Conservation (phyloP, 2,797 vertebrate genomes). For the Gymnothorax javanicus region DNA sequence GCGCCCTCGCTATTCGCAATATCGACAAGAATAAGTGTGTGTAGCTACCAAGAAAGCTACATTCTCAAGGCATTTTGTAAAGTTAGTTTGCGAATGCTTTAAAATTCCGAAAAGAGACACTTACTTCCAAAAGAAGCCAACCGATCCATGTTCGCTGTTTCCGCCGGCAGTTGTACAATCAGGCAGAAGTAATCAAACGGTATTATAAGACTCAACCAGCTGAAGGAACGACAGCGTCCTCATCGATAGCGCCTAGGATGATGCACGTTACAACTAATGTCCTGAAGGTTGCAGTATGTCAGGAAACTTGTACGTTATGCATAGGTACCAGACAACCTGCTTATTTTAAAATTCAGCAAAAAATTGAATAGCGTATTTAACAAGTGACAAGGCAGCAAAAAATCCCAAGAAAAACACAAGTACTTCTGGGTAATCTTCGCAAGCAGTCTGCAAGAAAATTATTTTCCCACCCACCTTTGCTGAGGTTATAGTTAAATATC, state of each 20-base stretch:
- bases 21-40: background rate
- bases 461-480: no score
- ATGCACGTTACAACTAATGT: background rate
- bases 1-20: background rate
- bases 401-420: no score
- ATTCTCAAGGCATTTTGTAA: background rate
- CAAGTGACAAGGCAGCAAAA: background rate
- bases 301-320: background rate
- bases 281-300: background rate
- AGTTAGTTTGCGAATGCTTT: background rate
- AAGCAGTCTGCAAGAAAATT: no score
- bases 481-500: no score
- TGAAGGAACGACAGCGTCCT: background rate
- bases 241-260: background rate
- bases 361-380: background rate
- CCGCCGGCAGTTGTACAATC: background rate
- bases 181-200: background rate
- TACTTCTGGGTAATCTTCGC: no score
- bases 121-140: constrained; percentile 74
- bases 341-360: background rate
- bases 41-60: background rate
- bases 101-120: constrained; percentile 27
- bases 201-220: background rate
- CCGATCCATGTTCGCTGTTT: constrained; percentile 65
- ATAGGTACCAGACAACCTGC: background rate